A percentile compares a stretch with the other conserved stretches of the same genome.
Conservation (phyloP, 2,888 invertebrate genomes). For the Lacanobia wlatinum region DNA sequence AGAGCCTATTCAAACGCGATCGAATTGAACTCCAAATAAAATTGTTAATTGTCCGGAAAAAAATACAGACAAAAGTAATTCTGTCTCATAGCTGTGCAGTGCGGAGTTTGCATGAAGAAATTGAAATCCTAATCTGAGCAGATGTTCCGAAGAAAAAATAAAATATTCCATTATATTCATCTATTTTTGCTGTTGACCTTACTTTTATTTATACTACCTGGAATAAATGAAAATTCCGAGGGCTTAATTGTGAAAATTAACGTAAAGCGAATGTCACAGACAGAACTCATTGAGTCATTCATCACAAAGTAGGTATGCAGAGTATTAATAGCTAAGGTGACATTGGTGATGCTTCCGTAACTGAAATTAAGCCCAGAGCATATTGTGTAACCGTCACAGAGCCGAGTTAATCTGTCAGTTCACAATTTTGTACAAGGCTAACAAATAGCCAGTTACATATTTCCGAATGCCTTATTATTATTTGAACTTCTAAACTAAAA, state of each 20-base stretch:
- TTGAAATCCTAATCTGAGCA: not conserved
- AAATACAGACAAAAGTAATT: not conserved
- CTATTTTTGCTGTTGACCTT: slow-evolving; percentile 6
- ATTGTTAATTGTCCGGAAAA: slow-evolving; percentile 1
- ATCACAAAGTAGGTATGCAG: not conserved
- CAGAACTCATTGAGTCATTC: slow-evolving; percentile 19
- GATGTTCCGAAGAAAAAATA: not conserved
- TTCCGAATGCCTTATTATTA: not conserved
- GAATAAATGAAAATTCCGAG: not conserved
- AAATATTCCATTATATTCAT: no score
- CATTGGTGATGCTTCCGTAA: slow-evolving; percentile 83
- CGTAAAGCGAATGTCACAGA: slow-evolving; percentile 14
- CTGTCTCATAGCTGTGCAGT: not conserved
- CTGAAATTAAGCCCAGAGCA: slow-evolving; percentile 76
- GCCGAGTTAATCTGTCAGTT: slow-evolving; percentile 11
- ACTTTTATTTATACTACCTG: not conserved
- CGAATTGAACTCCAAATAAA: not conserved
- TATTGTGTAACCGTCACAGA: slow-evolving; percentile 31
- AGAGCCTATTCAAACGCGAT: slow-evolving; percentile 1
- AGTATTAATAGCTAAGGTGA: slow-evolving; percentile 79
- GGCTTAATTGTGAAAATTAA: slow-evolving; percentile 12
- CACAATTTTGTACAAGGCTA: not conserved
- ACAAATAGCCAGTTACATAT: not conserved
- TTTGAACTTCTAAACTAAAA: not conserved
- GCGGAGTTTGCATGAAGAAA: not conserved